These are phyloP conservation scores for Paralichthys olivaceus DNA, from an alignment of 2,113 vertebrate genomes.

Conservation along the genomic window DNA sequence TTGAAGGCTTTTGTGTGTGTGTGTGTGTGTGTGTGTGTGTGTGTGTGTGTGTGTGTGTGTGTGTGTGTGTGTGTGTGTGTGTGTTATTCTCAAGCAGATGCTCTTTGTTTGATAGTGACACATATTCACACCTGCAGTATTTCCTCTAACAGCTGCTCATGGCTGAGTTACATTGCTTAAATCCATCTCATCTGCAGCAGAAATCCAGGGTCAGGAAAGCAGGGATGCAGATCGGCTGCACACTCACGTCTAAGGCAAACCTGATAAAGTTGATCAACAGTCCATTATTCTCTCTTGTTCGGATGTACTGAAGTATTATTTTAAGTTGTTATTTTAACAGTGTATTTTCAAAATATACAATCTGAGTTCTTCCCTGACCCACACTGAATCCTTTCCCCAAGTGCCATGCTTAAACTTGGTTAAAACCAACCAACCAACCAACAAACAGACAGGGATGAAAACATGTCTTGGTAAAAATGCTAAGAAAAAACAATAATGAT, in stretches of 20 bases:
- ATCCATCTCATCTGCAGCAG: constrained; percentile 13
- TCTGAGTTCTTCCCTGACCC: no score
- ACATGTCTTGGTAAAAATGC: no score
- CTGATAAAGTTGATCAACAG: not conserved
- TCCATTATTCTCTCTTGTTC: not conserved
- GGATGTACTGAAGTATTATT: not conserved
- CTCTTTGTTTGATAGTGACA: constrained; percentile 10
- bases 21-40: no score
- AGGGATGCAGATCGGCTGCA: constrained; percentile 1
- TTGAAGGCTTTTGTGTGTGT: constrained; percentile 1
- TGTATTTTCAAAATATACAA: no score
- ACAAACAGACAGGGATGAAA: no score
- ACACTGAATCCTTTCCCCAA: no score
- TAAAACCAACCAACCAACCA: no score
- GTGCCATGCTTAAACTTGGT: no score
- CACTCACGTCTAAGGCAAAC: not conserved
- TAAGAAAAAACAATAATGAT: no score
- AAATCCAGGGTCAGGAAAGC: constrained; percentile 18
- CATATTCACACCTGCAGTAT: not conserved
- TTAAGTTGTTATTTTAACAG: not conserved
- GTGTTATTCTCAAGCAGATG: constrained; percentile 3
- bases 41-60: no score
- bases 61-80: not conserved
- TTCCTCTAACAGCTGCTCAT: constrained; percentile 21
- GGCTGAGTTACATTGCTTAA: constrained; percentile 4